Base-by-base conservation (phyloP, 2,113 vertebrate genomes). In the Etia nguti region DNA sequence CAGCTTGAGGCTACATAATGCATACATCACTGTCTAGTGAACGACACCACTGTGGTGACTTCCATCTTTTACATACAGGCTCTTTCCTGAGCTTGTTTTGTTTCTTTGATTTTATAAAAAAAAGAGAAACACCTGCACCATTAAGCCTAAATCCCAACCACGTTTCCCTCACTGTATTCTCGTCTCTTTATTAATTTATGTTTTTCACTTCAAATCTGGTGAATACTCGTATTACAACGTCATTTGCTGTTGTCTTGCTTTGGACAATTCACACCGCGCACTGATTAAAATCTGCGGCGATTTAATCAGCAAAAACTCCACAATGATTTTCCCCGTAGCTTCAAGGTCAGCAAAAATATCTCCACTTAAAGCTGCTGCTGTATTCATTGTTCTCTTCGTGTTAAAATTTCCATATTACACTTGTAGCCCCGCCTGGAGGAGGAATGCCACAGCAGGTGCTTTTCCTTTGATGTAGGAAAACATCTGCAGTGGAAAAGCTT, bases 91-190 rank as follows among this genome's bases (percentile, higher is more conserved):
- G 50, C 24, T n/a, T 48, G 16, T 31, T 77, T 77, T 29, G 8
- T 29, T 10, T 5, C 9, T 29, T 0, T 75, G 70, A 20, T 50
- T 48, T 65, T 5, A 0, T 0, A 1, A n/a, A 11, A 7, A 34
- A 8, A 2, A 31, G 20, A 50, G 15, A 75, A 75, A 29, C 16
- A 20, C 0, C 70, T 5, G 6, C 70, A 12, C 2, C 9, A 0
- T 75, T 50, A 6, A 18, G 43, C 43, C 2, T 50, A 12, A 1
- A 29, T 31, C 43, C 4, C 0, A 11, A 50, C 70, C 24, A 20
- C 15, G 43, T 73, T 10, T 48, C 13, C 22, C 22, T 29, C 68
- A 1, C 15, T 9, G 16, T 48, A 9, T 11, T 11, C 43, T 48
- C 41, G 0, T 48, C 1, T 48, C 16, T 75, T 75, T 48, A 50